Evolutionary conservation across 2,797 vertebrate species (phyloP).

Genomic region (Peromyscus nudipes): DNA sequence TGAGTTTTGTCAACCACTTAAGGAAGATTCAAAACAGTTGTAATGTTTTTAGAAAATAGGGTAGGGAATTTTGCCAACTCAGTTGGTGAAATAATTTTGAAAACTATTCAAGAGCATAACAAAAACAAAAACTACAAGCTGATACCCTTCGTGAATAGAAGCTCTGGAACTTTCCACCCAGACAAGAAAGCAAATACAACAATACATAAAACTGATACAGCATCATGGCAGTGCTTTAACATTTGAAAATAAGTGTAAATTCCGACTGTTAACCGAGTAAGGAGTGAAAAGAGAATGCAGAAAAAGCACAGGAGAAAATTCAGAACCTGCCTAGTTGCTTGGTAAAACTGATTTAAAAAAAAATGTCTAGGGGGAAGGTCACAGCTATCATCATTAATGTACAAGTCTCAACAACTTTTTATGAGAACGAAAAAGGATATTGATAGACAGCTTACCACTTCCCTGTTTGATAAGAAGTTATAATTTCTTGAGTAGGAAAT

Average conservation of each 20-base stretch:
- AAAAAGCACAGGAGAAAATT: conserved; percentile 8
- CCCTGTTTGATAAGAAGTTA: not conserved
- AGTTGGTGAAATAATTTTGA: not conserved
- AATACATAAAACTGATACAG: not conserved
- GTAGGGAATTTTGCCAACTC: not conserved
- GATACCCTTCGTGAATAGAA: not conserved
- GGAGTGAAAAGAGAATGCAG: not conserved
- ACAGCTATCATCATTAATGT: conserved; percentile 30
- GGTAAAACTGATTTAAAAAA: not conserved
- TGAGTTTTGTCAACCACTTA: not conserved
- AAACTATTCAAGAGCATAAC: not conserved
- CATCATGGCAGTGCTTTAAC: not conserved
- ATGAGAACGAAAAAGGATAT: not conserved
- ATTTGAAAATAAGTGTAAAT: conserved; percentile 2
- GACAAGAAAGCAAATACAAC: not conserved
- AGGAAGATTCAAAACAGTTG: not conserved
- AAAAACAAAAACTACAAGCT: not conserved
- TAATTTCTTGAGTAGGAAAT: not conserved
- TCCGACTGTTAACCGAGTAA: not conserved
- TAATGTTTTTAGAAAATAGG: conserved; percentile 28
- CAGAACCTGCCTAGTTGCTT: not conserved
- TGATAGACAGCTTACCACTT: not conserved
- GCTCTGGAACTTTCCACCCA: not conserved
- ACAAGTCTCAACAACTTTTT: not conserved
- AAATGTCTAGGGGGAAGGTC: not conserved